These are phyloP conservation scores for Vicugna pacos DNA, from an alignment of 2,113 vertebrate species.

Conservation along the genomic window DNA sequence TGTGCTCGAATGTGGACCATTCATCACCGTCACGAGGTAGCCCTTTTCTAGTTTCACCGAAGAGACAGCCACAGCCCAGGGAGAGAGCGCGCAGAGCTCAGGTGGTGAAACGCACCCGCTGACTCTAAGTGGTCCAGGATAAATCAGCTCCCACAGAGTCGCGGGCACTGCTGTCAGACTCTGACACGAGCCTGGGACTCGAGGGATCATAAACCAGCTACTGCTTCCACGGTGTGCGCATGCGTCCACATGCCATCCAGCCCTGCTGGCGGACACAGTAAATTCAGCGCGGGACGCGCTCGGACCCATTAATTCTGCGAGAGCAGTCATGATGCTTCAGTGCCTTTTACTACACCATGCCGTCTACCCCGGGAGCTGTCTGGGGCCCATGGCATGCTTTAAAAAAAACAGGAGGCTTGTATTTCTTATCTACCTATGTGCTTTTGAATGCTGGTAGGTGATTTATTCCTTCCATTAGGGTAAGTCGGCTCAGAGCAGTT, in stretches of 20 bases:
- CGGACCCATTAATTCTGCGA: constrained; percentile 8
- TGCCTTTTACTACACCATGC: constrained; percentile 29
- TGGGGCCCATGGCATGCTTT: not conserved
- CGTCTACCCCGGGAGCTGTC: constrained; percentile 55
- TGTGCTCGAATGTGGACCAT: not conserved
- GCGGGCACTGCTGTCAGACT: not conserved
- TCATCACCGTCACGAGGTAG: not conserved
- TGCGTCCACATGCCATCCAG: not conserved
- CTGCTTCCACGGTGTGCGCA: constrained; percentile 8
- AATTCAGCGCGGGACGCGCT: constrained; percentile 13
- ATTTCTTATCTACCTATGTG: constrained; percentile 24
- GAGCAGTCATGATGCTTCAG: not conserved
- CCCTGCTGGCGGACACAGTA: not conserved
- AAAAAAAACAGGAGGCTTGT: not conserved
- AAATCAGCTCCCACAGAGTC: constrained; percentile 51
- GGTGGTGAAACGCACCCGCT: constrained; percentile 47
- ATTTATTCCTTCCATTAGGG: constrained; percentile 55
- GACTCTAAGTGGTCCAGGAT: constrained; percentile 48
- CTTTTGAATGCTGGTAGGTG: not conserved
- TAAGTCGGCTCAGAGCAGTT: not conserved
- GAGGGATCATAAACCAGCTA: constrained; percentile 17
- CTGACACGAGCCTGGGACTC: not conserved
- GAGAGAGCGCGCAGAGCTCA: constrained; percentile 42
- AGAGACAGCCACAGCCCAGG: constrained; percentile 18
- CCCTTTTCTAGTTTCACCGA: constrained; percentile 44